Evolutionary conservation across 2,113 vertebrate genomes (phyloP), one percentile per base, ranked within the genome.

Genomic region (Campylorhamphus procurvoides): DNA sequence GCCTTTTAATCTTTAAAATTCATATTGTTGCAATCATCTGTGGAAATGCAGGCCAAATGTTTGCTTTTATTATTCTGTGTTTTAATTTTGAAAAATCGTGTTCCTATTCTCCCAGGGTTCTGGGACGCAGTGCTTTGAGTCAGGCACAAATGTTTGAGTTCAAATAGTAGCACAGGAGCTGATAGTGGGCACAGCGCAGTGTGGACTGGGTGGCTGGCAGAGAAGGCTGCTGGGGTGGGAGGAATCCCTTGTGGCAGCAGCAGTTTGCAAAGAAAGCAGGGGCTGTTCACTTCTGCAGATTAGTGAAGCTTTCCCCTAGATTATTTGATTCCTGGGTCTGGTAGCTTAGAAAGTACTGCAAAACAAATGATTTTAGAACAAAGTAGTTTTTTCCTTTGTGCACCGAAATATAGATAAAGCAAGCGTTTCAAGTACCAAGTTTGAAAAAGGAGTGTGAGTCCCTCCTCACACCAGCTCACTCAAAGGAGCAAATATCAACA

Each of bases 1-100:
- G 58, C 67, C 59, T 93, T 94, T 86, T 83, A 76, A 93, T 92
- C 72, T 69, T 14, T 66, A 76, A 79, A 90, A 76, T 59, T 90
- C 28, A 17, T 75, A 78, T 64, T 79, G 71, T 72, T 84, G 67
- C 49, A 64, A 18, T 90, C 58, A 29, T 64, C 59, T 67, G 59
- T 66, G 79, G 78, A 93, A 93, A 67, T 7, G 2, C 23, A 22
- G 39, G 78, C 53, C 62, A 75, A 68, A 87, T n/a, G 37, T 58
- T 95, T 95, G 58, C 58, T 86, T 84, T 84, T 88, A 53, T 91
- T 82, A 84, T 63, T 93, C 84, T 68, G 53, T 39, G 46, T 37
- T 91, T 93, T 87, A 83, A 58, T 94, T 90, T 80, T 87, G 87
- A 52, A 72, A 73, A 82, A 25, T 53, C 1, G 2, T n/a, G 44